Evolutionary conservation across 2,797 vertebrate genomes (phyloP), one percentile per base, ranked within the genome.

Genomic region (Macroramphosus scolopax): DNA sequence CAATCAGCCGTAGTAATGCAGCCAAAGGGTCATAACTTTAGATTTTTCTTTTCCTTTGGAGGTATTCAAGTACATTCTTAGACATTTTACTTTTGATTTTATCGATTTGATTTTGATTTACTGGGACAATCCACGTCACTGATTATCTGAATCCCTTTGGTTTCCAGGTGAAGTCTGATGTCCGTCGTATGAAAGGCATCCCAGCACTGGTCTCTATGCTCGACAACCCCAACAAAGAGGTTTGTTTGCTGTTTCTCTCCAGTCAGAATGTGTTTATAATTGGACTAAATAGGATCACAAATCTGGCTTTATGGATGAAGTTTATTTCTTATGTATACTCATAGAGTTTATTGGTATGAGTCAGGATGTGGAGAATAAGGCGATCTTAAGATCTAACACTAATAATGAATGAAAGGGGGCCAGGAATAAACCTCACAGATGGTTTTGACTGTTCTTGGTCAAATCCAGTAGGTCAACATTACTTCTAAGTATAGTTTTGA

Each of bases 181-280:
- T 91, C 17, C 86, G 89, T 38, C 84, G 89, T 20, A 54, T 98
- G 61, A 98, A 97, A 83, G 96, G 96, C 37, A 96, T 98, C 55
- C 96, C 95, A 0, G 89, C 94, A 0, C 84, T 98, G 11, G 96
- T 98, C 57, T 92, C 88, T 2, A 85, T 99, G 84, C 85, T 99
- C 12, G 96, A 97, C 72, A 95, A 92, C 73, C 93, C 95, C 51
- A 94, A 94, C 80, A 95, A 91, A 60, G 94, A 96, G 80, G 96
- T 98, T 17, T 6, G 82, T 77, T 57, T 51, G 30, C 17, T 36
- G 28, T 24, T 47, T 25, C 31, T 20, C 20, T 25, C 2, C 6
- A 0, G 6, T 13, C 35, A 3, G 17, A 8, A 13, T 34, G 39
- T 43, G 13, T 32, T 59, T 76, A 15, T 41, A n/a, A 30, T 61